These are phyloP conservation scores for Chrysopa pallens DNA, from an alignment of 1,140 invertebrate species.

Conservation along the genomic window DNA sequence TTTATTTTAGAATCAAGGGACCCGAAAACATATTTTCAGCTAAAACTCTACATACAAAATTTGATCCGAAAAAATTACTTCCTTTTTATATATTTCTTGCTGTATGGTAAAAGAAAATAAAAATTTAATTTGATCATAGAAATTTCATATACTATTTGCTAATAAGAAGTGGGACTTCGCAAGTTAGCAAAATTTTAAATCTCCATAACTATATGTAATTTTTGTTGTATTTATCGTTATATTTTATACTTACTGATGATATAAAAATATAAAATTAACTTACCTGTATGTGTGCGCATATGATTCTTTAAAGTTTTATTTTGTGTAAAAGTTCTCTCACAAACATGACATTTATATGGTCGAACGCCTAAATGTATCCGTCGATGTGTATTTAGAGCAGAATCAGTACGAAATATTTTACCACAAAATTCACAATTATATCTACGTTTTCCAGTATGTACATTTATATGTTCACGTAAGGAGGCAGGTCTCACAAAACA, in stretches of 20 bases:
- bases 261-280: slow-evolving; percentile 26
- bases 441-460: background rate
- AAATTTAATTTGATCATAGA: no score
- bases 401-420: background rate
- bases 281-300: slow-evolving; percentile 24
- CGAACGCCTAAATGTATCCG: slow-evolving; percentile 17
- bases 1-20: no score
- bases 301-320: slow-evolving; percentile 33
- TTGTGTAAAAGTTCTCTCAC: slow-evolving; percentile 46
- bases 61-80: no score
- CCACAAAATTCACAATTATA: slow-evolving; percentile 1
- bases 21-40: no score
- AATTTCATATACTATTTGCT: no score
- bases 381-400: background rate
- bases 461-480: background rate
- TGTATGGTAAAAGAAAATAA: no score
- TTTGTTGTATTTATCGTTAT: background rate
- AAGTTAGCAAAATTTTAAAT: no score
- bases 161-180: no score
- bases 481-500: background rate
- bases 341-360: slow-evolving; percentile 53
- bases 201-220: no score
- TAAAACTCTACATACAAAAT: no score
- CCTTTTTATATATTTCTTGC: no score
- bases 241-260: slow-evolving; percentile 25